Evolutionary conservation across 2,797 vertebrate species (phyloP).

Genomic region (Furcifer pardalis): DNA sequence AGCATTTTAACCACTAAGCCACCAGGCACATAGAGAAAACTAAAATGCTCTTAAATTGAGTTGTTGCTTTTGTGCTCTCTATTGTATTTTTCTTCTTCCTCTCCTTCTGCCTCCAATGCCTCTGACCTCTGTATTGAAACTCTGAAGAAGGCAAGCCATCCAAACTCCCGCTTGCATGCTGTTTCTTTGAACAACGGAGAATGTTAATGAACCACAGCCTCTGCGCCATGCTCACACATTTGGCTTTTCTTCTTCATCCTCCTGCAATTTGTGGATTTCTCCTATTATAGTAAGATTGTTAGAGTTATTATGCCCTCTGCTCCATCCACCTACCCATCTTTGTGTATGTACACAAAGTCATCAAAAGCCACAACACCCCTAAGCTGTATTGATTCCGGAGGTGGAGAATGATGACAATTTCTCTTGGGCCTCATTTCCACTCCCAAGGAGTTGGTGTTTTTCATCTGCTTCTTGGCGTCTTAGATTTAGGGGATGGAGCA

Average conservation of each 20-base stretch:
- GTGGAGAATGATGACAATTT: not conserved
- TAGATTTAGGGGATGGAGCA: no score
- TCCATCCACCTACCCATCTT: not conserved
- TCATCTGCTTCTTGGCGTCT: not conserved
- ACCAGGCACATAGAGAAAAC: not conserved
- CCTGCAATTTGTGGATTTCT: not conserved
- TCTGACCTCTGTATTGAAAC: not conserved
- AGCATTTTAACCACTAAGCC: no score
- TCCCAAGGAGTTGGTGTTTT: slow-evolving; percentile 49
- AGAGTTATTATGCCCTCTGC: not conserved
- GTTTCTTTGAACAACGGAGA: rapidly evolving
- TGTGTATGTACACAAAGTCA: not conserved
- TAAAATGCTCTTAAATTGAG: not conserved
- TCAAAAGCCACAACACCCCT: not conserved
- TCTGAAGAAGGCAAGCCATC: not conserved
- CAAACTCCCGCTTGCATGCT: rapidly evolving
- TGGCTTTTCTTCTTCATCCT: not conserved
- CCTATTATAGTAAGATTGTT: not conserved
- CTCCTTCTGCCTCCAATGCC: not conserved
- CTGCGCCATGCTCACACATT: not conserved
- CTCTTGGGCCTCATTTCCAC: not conserved
- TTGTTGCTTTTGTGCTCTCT: not conserved
- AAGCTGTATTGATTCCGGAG: rapidly evolving
- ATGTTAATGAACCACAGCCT: not conserved
- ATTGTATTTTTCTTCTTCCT: not conserved